Evolutionary conservation across 2,888 invertebrate species (phyloP).

Genomic region (Conops quadrifasciatus): DNA sequence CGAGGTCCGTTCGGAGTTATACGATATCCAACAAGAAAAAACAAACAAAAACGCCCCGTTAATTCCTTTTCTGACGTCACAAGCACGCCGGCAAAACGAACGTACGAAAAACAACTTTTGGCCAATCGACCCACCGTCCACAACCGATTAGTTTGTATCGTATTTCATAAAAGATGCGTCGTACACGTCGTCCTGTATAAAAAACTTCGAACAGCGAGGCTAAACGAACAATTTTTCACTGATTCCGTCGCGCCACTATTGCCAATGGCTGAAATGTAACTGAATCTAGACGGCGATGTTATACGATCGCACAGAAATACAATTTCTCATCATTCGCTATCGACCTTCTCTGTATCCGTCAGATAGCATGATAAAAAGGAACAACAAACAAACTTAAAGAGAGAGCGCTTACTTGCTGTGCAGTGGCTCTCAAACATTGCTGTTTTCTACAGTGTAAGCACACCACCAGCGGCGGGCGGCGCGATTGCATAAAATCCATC

Average conservation of each 20-base stretch:
- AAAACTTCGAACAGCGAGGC: constrained; percentile 51
- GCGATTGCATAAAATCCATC: too few relatives aligned
- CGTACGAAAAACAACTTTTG: too few relatives aligned
- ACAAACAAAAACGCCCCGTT: too few relatives aligned
- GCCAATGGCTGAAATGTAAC: constrained; percentile 39
- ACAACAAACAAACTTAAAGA: constrained; percentile 3
- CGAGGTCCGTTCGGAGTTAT: too few relatives aligned
- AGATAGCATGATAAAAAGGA: constrained; percentile 24
- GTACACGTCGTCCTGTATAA: too few relatives aligned
- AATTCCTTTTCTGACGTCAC: too few relatives aligned
- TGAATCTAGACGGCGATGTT: constrained; percentile 48
- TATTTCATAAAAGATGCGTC: too few relatives aligned
- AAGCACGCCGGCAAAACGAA: too few relatives aligned
- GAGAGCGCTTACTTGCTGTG: neutral
- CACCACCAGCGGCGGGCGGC: neutral
- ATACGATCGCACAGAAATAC: constrained; percentile 51
- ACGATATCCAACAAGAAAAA: too few relatives aligned
- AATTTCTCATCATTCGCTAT: constrained; percentile 21
- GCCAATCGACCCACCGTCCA: too few relatives aligned
- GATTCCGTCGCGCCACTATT: constrained; percentile 38
- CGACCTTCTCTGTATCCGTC: constrained; percentile 14
- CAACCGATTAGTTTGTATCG: too few relatives aligned
- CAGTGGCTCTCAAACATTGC: neutral
- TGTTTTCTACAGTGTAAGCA: neutral
- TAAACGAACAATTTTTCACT: constrained; percentile 56